Evolutionary conservation across 92 coral and sea anemone genomes (phyloP), one percentile per base, ranked within the genome.

Genomic region (Epizoanthus ramosus): DNA sequence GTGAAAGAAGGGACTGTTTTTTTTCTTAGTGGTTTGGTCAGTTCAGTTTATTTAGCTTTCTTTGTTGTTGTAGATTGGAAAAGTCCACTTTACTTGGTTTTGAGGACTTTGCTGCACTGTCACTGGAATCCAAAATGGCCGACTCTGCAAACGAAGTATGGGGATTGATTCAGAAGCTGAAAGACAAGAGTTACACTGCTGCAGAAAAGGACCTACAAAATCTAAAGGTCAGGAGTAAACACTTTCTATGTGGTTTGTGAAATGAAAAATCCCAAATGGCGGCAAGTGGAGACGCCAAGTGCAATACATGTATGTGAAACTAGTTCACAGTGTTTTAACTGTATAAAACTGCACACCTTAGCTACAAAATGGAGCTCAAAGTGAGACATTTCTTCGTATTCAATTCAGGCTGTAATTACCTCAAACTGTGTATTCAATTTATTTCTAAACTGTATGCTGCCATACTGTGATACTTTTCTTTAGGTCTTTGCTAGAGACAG

Each of bases 61-160:
- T 61, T 31, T 12, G 5, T 56, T 10, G 52, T 25, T 10, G 53
- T 21, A 92, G 95, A 61, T 70, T 80, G 73, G 93, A 93, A 84
- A 93, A 88, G 79, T 90, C 98, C 35, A n/a, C 72, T 31, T 85
- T 92, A 17, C 92, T 92, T 19, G 97, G 94, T 14, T 94, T 92
- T 74, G 71, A 92, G 60, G 85, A 92, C 88, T 88, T 85, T 67
- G 97, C 97, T 5, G 79, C 83, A 2, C 63, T 92, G 68, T 94
- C 98, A 1, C 86, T 94, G 39, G 98, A 92, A 45, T 88, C 97
- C 15, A 94, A 94, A 61, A 94, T 94, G 98, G 98, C 98, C 31
- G 95, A 85, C 9, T 71, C 57, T 23, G 89, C 94, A 7, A 60
- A 80, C n/a, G 95, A 90, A 71, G 96, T 94, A 0, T 92, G 96